These are phyloP conservation scores for Pristis pectinata DNA, from an alignment of 2,797 vertebrate genomes.

Conservation along the genomic window DNA sequence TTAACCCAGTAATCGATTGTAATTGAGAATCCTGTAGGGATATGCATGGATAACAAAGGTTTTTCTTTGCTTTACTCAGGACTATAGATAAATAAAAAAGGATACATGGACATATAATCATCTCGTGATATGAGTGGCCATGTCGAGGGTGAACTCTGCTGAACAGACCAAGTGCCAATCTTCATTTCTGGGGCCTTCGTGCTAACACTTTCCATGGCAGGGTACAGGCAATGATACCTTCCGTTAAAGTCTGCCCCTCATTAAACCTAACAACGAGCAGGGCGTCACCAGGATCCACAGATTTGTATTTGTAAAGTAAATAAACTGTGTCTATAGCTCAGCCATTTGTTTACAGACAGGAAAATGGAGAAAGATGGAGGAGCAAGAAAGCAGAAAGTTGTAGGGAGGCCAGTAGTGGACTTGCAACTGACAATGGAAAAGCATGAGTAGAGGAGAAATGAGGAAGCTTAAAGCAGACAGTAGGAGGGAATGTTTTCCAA, in stretches of 20 bases:
- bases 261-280: too few relatives aligned
- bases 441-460: neutral
- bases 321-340: too few relatives aligned
- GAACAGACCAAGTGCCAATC: too few relatives aligned
- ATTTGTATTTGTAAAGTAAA: too few relatives aligned
- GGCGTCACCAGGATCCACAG: too few relatives aligned
- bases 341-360: neutral
- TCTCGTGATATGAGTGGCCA: too few relatives aligned
- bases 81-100: neutral
- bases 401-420: neutral
- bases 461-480: neutral
- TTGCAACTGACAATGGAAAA: neutral
- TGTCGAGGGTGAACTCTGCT: too few relatives aligned
- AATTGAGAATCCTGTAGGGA: neutral
- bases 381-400: neutral
- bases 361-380: neutral
- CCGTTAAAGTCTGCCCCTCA: too few relatives aligned
- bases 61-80: neutral
- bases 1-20: neutral
- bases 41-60: neutral
- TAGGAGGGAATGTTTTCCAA: neutral
- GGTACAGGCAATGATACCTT: too few relatives aligned
- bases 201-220: too few relatives aligned
- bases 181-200: too few relatives aligned
- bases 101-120: too few relatives aligned